Percentiles rank a stretch among this genome's conserved stretches.
Conservation (phyloP, 2,888 invertebrate genomes). For the Eupithecia subfuscata region DNA sequence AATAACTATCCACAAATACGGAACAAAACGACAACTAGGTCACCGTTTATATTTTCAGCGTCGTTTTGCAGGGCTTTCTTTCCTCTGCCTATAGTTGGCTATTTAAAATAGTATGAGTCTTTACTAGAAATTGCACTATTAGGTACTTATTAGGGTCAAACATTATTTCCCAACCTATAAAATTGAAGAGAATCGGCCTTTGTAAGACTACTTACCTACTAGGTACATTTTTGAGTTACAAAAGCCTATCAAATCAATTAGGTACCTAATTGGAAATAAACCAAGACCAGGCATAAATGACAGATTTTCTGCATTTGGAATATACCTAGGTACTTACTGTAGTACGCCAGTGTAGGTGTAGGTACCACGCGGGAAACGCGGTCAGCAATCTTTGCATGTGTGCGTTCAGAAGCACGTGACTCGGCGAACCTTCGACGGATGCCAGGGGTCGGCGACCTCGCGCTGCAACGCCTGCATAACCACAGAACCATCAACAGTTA, state of each 20-base stretch:
- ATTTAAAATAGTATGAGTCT: background rate
- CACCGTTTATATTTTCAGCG: background rate
- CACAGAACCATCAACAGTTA: slow-evolving; percentile 38
- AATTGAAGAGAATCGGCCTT: background rate
- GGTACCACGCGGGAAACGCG: background rate
- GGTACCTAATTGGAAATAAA: background rate
- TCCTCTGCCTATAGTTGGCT: background rate
- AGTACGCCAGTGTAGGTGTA: background rate
- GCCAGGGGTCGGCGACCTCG: slow-evolving; percentile 28
- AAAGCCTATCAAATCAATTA: background rate
- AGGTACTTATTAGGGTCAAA: too few relatives aligned
- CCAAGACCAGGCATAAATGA: background rate
- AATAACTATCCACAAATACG: background rate
- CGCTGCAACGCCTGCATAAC: slow-evolving; percentile 27
- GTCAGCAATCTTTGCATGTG: slow-evolving; percentile 12
- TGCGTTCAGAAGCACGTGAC: slow-evolving; percentile 32
- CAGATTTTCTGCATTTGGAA: background rate
- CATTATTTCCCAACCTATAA: background rate
- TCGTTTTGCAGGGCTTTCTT: background rate
- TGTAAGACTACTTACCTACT: background rate
- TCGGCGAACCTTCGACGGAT: slow-evolving; percentile 31
- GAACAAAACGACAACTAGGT: background rate
- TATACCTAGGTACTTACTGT: background rate
- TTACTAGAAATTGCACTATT: background rate
- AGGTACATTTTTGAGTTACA: background rate